Conservation (phyloP, 2,113 vertebrate genomes). For the Pelodiscus sinensis region DNA sequence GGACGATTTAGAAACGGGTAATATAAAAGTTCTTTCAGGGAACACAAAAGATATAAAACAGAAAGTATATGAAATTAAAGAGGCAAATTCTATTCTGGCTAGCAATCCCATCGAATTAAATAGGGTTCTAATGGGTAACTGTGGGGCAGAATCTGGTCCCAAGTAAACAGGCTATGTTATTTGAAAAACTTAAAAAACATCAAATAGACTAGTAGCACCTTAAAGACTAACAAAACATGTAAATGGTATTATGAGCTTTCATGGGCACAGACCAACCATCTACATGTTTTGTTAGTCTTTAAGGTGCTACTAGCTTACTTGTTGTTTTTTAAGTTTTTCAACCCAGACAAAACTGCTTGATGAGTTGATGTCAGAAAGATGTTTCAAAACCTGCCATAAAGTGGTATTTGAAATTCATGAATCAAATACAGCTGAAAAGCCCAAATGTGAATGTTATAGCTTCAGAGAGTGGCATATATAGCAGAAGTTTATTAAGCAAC, state of each 20-base stretch:
- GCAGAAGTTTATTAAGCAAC: not conserved
- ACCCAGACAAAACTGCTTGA: not conserved
- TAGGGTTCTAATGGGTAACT: not conserved
- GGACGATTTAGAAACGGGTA: not conserved
- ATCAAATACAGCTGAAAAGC: not conserved
- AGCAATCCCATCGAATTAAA: not conserved
- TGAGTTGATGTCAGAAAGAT: rapidly evolving
- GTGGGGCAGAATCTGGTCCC: not conserved
- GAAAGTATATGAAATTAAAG: not conserved
- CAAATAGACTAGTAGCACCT: no score
- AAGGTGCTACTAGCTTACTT: no score
- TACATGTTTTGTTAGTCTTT: no score
- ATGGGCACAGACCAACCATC: no score
- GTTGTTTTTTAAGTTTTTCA: not conserved
- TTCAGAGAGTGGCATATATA: not conserved
- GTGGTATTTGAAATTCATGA: not conserved
- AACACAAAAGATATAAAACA: not conserved
- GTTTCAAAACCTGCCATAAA: not conserved
- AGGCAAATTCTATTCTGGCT: not conserved
- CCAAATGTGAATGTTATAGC: not conserved
- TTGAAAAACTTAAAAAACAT: not conserved
- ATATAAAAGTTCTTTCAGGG: not conserved
- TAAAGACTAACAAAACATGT: no score
- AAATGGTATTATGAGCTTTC: no score
- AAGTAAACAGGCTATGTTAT: not conserved